Evolutionary conservation across 2,113 vertebrate genomes (phyloP), one percentile per base, ranked within the genome.

Genomic region (Cyprinus carpio): DNA sequence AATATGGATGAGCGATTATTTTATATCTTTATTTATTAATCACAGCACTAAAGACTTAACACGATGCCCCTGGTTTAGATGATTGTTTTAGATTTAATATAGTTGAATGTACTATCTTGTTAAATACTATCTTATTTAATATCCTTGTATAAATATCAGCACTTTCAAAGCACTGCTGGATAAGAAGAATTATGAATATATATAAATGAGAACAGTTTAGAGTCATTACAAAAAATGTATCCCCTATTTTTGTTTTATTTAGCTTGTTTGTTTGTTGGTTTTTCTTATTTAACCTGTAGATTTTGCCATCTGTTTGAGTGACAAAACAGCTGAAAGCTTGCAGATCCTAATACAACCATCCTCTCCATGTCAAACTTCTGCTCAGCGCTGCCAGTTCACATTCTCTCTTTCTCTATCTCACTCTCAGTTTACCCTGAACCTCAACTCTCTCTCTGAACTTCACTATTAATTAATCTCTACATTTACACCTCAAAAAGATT

Each of bases 311-410:
- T 79, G 34, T 85, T 46, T 88, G 88, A 85, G 54, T 88, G 87
- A 92, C 86, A 84, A 72, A 83, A 25, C 91, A 94, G 89, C 90
- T 93, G 92, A 93, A 89, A 84, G 86, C 27, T 84, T 77, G 84
- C 65, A 87, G 85, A 90, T 84, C 79, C 88, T 89, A 29, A 80
- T 89, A 85, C 79, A 87, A 76, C 81, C 64, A 75, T 77, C 69
- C 75, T 76, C 77, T 86, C 51, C 71, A 81, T 51, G 40, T 51
- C 79, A 82, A 71, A 6, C 49, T n/a, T 76, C 10, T 65, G 37
- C 76, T 77, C 87, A 34, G 83, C 23, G 75, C 83, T 89, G 87
- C 87, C 91, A 88, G 87, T 84, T 89, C 82, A 85, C 82, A 58
- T 31, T 71, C 79, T 76, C 43, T 25, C 75, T 90, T 89, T 77